Evolutionary conservation across 2,797 vertebrate genomes (phyloP), one percentile per base, ranked within the genome.

Genomic region (Liasis olivaceus): DNA sequence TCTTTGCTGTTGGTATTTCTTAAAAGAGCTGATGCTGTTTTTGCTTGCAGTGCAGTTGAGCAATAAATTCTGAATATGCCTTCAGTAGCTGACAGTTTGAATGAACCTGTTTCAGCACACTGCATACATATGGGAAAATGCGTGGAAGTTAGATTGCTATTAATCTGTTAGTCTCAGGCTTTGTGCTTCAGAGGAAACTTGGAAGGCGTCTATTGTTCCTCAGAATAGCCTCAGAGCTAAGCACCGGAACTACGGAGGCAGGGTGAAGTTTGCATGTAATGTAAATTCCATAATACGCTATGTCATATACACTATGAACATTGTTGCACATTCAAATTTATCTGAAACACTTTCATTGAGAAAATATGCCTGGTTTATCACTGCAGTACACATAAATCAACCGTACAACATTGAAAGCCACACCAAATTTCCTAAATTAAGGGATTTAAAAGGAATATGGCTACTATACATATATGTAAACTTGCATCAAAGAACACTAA

Each of bases 71-170:
- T 90, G 47, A 91, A 90, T 85, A 60, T 89, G 84, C 28, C 92
- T 89, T 94, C 91, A 47, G 60, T 89, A 89, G 86, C 91, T 95
- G 95, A 63, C 91, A 93, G 63, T 64, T 72, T 93, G 90, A 91
- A 94, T 91, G 81, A 84, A 1, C 0, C 0, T 89, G 62, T 95
- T 92, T 92, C 93, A 36, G 13, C n/a, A 42, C 47, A 54, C 72
- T 96, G 90, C 84, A 22, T 51, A 90, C 94, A 88, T 62, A 12
- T 94, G 60, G 15, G 47, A 91, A 63, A 89, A 0, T 51, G 72
- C 92, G 90, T 88, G 66, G 90, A 90, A 36, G 90, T 96, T 87
- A 89, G 26, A 93, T 89, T 31, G 88, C 93, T 96, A 88, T 90
- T 31, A 84, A 90, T 62, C 8, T 84, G 59, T 93, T 93, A 94